These are phyloP conservation scores for Ageneiosus marmoratus DNA, from an alignment of 2,113 vertebrate species.

Conservation along the genomic window DNA sequence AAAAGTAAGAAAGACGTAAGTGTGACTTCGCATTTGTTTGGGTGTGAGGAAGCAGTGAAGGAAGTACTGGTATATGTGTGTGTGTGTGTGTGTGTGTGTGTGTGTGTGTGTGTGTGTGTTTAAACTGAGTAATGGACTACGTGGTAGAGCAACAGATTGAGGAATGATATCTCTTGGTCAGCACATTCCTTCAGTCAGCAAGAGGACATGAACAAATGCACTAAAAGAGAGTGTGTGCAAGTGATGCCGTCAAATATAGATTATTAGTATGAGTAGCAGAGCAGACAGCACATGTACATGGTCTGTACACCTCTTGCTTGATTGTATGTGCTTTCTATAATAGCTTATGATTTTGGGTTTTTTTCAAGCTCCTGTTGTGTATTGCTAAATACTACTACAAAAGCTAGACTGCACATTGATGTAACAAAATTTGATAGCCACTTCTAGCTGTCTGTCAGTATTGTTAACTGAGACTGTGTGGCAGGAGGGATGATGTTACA, in stretches of 20 bases:
- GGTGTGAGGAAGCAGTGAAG: neutral
- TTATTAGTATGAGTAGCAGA: constrained; percentile 16
- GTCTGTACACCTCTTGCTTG: neutral
- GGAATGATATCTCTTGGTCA: constrained; percentile 13
- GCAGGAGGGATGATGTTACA: constrained; percentile 53
- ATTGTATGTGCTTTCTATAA: neutral
- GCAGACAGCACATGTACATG: neutral
- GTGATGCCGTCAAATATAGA: constrained; percentile 21
- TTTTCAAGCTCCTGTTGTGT: neutral
- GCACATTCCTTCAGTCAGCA: constrained; percentile 28
- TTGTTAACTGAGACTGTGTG: constrained; percentile 53
- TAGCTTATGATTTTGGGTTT: neutral
- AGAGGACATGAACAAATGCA: constrained; percentile 15
- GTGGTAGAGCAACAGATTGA: neutral
- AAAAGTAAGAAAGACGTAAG: constrained; percentile 29
- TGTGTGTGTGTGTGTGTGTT: constrained; percentile 9
- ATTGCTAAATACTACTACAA: neutral
- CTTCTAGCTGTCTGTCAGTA: constrained; percentile 51
- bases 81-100: too few species aligned
- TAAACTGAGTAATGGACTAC: constrained; percentile 7
- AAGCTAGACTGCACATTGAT: neutral
- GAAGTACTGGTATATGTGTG: neutral
- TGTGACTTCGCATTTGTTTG: constrained; percentile 19
- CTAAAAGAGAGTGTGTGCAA: constrained; percentile 36
- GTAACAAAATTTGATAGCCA: neutral